Conservation (phyloP, 1,140 invertebrate genomes). For the Lordiphosa clarofinis region DNA sequence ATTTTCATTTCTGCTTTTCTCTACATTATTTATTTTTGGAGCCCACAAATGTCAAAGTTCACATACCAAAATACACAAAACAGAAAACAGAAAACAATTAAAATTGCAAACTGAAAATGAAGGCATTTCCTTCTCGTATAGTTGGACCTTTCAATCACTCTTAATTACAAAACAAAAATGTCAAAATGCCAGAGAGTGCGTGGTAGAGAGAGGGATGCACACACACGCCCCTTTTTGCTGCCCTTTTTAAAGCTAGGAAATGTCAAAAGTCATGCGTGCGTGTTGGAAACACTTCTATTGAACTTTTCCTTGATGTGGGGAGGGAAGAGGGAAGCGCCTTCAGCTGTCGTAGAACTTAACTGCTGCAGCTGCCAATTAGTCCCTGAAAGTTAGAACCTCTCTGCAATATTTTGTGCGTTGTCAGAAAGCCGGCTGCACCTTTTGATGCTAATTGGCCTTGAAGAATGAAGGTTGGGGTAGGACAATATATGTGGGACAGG, state of each 20-base stretch:
- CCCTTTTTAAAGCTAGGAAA: slow-evolving; percentile 17
- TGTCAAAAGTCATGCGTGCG: slow-evolving; percentile 40
- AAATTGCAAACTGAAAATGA: slow-evolving; percentile 6
- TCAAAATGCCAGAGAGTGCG: slow-evolving; percentile 31
- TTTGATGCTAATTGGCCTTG: slow-evolving; percentile 10
- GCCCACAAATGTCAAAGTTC: slow-evolving; percentile 29
- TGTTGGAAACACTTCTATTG: slow-evolving; percentile 18
- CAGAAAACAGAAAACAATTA: slow-evolving; percentile 9
- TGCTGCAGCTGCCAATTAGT: slow-evolving; percentile 7
- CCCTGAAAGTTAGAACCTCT: background rate
- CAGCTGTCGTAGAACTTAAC: slow-evolving; percentile 5
- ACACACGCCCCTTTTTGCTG: background rate
- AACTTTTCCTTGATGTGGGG: slow-evolving; percentile 11
- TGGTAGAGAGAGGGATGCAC: background rate
- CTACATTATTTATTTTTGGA: slow-evolving; percentile 1
- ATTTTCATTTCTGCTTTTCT: slow-evolving; percentile 2
- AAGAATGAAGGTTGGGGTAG: background rate
- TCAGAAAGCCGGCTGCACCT: background rate
- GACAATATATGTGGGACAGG: background rate
- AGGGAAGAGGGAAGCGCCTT: too few species aligned
- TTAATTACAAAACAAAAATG: slow-evolving; percentile 49
- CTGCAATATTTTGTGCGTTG: background rate
- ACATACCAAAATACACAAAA: slow-evolving; percentile 1
- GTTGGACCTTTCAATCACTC: slow-evolving; percentile 45
- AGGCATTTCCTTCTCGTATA: slow-evolving; percentile 9